A percentile compares a stretch with the other conserved stretches of the same genome.
These are phyloP conservation scores for Clarias batrachus DNA, from an alignment of 2,113 vertebrate genomes.

Conservation along the genomic window DNA sequence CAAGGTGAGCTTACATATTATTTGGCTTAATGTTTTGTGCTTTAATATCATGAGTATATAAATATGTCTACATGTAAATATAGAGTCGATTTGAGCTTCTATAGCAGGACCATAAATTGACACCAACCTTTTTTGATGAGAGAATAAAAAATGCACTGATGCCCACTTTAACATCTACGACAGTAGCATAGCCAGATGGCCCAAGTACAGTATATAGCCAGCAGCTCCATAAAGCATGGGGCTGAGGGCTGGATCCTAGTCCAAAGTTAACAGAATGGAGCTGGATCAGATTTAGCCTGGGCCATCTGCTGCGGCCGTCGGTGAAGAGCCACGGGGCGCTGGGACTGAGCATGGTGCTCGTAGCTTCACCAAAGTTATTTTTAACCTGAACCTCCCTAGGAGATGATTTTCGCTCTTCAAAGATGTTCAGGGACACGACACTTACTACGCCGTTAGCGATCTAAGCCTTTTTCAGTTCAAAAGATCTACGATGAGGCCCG, in stretches of 20 bases:
- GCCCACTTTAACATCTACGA: background rate
- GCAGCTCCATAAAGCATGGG: constrained; percentile 28
- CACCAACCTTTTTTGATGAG: background rate
- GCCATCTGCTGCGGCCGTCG: constrained; percentile 42
- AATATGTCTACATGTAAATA: no score
- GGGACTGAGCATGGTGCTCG: constrained; percentile 2
- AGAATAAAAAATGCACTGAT: constrained; percentile 16
- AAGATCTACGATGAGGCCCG: background rate
- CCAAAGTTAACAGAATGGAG: constrained; percentile 44
- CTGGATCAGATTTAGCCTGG: constrained; percentile 31
- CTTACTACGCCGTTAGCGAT: background rate
- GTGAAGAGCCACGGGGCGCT: constrained; percentile 30
- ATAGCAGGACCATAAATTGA: background rate
- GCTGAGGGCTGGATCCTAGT: constrained; percentile 32
- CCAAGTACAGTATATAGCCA: constrained; percentile 35
- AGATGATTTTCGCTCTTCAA: background rate
- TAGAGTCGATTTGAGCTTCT: background rate
- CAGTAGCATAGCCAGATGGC: constrained; percentile 36
- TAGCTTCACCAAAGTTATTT: constrained; percentile 27
- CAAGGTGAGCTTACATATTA: no score
- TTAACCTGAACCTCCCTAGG: constrained; percentile 8
- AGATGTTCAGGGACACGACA: background rate
- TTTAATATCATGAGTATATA: no score
- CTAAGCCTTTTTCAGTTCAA: background rate
- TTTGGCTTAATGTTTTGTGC: no score